Conservation (phyloP, 2,797 vertebrate species). For the Gymnothorax javanicus region DNA sequence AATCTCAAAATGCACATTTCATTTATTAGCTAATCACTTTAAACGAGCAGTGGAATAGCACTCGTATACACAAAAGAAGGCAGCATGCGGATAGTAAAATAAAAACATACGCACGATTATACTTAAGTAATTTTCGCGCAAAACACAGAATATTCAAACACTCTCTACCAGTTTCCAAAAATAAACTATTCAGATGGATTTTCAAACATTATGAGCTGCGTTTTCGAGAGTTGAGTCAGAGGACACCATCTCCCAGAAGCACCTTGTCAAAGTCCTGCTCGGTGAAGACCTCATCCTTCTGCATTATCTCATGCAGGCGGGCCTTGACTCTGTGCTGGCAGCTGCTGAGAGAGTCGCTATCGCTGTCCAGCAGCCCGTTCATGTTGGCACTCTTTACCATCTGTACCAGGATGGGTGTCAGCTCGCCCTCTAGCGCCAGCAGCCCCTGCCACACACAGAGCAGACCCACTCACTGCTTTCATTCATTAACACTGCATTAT, state of each 20-base stretch:
- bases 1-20: too few species aligned
- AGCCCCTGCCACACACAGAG: conserved; percentile 77
- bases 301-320: conserved; percentile 91
- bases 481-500: conserved; percentile 1
- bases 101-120: neutral
- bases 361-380: conserved; percentile 96
- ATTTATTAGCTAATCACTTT: too few species aligned
- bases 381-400: conserved; percentile 99
- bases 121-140: neutral
- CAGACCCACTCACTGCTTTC: neutral
- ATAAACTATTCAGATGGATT: neutral
- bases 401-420: conserved; percentile 97
- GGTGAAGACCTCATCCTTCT: conserved; percentile 85
- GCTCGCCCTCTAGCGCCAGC: conserved; percentile 93
- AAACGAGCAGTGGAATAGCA: too few species aligned
- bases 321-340: conserved; percentile 96
- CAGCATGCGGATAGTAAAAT: neutral
- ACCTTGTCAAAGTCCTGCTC: conserved; percentile 91
- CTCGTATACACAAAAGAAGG: too few species aligned
- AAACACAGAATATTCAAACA: neutral
- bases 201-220: neutral
- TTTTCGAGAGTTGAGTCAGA: neutral
- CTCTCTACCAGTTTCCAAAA: neutral
- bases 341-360: conserved; percentile 92
- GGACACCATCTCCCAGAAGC: conserved; percentile 29